phyloP scores from a whole-genome alignment of 1,140 invertebrate species.

The Meteorus sp. region DNA sequence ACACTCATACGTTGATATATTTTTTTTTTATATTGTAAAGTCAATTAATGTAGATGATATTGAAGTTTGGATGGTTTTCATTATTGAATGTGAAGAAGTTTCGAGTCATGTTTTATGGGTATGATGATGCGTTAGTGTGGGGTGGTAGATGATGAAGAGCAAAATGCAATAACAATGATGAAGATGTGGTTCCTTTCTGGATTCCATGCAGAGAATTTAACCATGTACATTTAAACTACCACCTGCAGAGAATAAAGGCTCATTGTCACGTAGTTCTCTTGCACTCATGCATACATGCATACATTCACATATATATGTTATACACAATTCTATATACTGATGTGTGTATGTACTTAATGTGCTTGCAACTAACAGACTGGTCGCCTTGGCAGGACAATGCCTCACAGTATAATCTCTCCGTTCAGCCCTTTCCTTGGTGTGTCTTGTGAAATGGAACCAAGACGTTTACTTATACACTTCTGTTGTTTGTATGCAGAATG shows the following conservation, averaged over 20 bases:
- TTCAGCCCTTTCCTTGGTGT: neutral
- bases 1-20: constrained; percentile 24
- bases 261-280: constrained; percentile 40
- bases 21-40: constrained; percentile 1
- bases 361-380: neutral
- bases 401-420: constrained; percentile 43
- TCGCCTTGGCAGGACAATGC: constrained; percentile 44
- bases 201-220: constrained; percentile 19
- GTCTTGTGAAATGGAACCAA: neutral
- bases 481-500: neutral
- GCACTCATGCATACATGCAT: constrained; percentile 13
- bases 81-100: too few species aligned
- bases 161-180: neutral
- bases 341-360: constrained; percentile 6
- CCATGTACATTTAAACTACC: constrained; percentile 32
- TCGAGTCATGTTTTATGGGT: constrained; percentile 11
- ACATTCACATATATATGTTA: too few species aligned
- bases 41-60: constrained; percentile 1
- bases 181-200: neutral
- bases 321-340: too few species aligned
- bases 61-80: too few species aligned
- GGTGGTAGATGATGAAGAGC: constrained; percentile 2
- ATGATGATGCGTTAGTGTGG: neutral
- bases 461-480: neutral
- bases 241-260: constrained; percentile 40